phyloP scores from a whole-genome alignment of 2,797 vertebrate species.

The Scolopax bukidnonensis region DNA sequence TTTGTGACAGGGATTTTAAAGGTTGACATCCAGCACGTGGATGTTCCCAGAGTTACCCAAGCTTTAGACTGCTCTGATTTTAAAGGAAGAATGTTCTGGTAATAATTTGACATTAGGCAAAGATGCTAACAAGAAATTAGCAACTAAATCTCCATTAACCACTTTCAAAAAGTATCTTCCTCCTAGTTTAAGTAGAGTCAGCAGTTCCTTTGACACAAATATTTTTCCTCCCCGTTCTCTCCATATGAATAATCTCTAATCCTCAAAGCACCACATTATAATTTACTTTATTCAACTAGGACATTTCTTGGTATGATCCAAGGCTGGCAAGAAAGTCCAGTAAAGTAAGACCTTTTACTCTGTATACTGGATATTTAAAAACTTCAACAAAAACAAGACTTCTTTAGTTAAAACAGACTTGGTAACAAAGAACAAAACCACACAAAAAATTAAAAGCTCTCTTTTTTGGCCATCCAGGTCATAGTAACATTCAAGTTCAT shows the following conservation, averaged over 20 bases:
- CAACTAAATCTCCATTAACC: not conserved
- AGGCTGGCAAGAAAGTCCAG: not conserved
- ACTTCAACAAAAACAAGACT: not conserved
- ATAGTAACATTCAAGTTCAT: not conserved
- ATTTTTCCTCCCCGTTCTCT: not conserved
- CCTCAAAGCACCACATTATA: not conserved
- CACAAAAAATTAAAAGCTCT: no score
- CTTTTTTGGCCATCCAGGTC: not conserved
- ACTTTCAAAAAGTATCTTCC: not conserved
- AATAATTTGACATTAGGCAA: not conserved
- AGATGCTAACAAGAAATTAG: not conserved
- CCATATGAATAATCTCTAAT: not conserved
- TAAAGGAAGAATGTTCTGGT: not conserved
- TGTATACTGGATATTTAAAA: not conserved
- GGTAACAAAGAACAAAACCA: not conserved
- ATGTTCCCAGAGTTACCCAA: not conserved
- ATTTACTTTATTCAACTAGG: not conserved
- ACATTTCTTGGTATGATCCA: not conserved
- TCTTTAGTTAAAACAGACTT: not conserved
- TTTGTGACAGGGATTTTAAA: not conserved
- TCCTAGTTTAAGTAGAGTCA: not conserved
- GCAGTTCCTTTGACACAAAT: not conserved
- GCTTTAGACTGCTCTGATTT: not conserved
- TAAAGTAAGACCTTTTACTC: not conserved
- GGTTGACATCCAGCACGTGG: not conserved